These are phyloP conservation scores for Papilio dardanus DNA, from an alignment of 1,140 invertebrate genomes.

Conservation along the genomic window DNA sequence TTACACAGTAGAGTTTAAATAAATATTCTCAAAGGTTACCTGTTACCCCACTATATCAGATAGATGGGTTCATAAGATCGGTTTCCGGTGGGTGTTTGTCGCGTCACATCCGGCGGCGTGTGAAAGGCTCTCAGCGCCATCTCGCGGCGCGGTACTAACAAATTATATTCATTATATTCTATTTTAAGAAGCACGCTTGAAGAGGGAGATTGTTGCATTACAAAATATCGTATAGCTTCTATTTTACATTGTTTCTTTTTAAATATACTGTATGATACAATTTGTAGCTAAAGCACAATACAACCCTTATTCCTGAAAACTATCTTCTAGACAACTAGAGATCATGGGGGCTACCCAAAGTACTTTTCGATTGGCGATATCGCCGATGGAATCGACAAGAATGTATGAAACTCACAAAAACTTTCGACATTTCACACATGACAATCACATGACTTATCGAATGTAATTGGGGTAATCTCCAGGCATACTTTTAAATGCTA, in stretches of 20 bases:
- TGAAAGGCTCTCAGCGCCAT: constrained; percentile 28
- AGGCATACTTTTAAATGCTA: too few species aligned
- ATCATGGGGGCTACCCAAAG: too few species aligned
- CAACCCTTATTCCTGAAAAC: neutral
- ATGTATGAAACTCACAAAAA: too few species aligned
- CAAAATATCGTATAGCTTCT: neutral
- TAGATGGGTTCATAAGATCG: neutral
- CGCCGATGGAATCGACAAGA: too few species aligned
- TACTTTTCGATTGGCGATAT: too few species aligned
- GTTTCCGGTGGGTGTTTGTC: constrained; percentile 24
- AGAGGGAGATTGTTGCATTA: constrained; percentile 9
- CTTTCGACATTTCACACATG: too few species aligned
- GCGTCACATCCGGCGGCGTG: constrained; percentile 24
- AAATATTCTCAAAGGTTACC: neutral
- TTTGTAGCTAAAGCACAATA: neutral
- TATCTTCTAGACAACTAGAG: too few species aligned
- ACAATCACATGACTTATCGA: too few species aligned
- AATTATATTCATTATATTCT: constrained; percentile 27
- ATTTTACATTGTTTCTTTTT: neutral
- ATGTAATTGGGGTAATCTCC: too few species aligned
- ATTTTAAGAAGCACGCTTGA: constrained; percentile 17
- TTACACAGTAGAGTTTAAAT: neutral
- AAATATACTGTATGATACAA: neutral
- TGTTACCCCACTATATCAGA: constrained; percentile 17
- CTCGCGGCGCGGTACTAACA: constrained; percentile 2